phyloP scores from a whole-genome alignment of 2,797 vertebrate species.

The Catostomus latipinnis region DNA sequence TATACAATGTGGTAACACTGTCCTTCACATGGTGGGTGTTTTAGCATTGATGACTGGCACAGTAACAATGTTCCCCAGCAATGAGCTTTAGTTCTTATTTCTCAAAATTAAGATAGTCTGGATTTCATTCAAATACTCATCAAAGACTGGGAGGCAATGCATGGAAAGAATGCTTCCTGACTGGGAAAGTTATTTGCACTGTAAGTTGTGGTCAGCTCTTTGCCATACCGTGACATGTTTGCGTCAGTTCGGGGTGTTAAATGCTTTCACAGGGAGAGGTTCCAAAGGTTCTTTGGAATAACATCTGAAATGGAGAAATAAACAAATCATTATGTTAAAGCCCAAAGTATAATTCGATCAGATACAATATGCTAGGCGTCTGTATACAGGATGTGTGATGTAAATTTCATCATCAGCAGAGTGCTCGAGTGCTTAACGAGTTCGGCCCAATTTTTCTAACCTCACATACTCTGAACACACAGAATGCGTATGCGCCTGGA shows the following conservation, averaged over 20 bases:
- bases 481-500: too few relatives aligned
- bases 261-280: conserved; percentile 38
- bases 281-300: conserved; percentile 40
- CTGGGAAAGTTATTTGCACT: conserved; percentile 39
- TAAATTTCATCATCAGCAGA: too few relatives aligned
- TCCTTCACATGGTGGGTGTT: conserved; percentile 30
- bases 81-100: conserved; percentile 46
- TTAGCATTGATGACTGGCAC: conserved; percentile 44
- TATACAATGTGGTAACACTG: conserved; percentile 42
- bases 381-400: too few relatives aligned
- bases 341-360: too few relatives aligned
- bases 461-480: too few relatives aligned
- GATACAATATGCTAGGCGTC: too few relatives aligned
- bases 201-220: conserved; percentile 37
- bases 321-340: conserved; percentile 7
- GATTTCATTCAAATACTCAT: conserved; percentile 35
- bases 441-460: too few relatives aligned
- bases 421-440: too few relatives aligned
- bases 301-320: conserved; percentile 52
- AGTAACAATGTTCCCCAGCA: conserved; percentile 31
- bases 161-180: conserved; percentile 49
- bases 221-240: conserved; percentile 35
- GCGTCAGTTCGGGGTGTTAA: conserved; percentile 39
- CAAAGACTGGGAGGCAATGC: conserved; percentile 35
- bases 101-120: conserved; percentile 42